Evolutionary conservation across 2,797 vertebrate species (phyloP).

Genomic region (Poeciliopsis turneri): DNA sequence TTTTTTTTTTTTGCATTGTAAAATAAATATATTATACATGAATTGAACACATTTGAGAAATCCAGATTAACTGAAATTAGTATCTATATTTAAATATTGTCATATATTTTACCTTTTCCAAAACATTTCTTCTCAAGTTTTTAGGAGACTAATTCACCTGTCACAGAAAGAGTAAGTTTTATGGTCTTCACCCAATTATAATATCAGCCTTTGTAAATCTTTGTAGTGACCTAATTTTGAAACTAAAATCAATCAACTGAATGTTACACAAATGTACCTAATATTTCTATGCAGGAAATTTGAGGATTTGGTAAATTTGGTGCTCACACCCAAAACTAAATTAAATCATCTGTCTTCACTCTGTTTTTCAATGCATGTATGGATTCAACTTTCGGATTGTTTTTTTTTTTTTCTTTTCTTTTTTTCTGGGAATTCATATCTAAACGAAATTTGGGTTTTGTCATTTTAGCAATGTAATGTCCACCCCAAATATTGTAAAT

Average conservation of each 20-base stretch:
- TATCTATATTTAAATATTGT: neutral
- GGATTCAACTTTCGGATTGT: neutral
- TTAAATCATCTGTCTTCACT: neutral
- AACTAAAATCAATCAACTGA: neutral
- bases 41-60: neutral
- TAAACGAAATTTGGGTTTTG: neutral
- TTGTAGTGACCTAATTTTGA: neutral
- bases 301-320: neutral
- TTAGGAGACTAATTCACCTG: neutral
- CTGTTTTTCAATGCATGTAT: neutral
- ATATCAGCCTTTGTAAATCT: neutral
- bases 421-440: neutral
- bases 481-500: neutral
- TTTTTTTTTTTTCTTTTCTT: neutral
- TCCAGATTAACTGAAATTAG: neutral
- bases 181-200: neutral
- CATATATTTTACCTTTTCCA: neutral
- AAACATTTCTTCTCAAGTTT: neutral
- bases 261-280: neutral
- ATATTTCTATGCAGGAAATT: neutral
- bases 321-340: neutral
- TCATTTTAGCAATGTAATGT: neutral
- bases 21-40: neutral
- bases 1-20: neutral
- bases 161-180: neutral